phyloP scores from a whole-genome alignment of 2,113 vertebrate species.

The Embiotoca jacksoni region DNA sequence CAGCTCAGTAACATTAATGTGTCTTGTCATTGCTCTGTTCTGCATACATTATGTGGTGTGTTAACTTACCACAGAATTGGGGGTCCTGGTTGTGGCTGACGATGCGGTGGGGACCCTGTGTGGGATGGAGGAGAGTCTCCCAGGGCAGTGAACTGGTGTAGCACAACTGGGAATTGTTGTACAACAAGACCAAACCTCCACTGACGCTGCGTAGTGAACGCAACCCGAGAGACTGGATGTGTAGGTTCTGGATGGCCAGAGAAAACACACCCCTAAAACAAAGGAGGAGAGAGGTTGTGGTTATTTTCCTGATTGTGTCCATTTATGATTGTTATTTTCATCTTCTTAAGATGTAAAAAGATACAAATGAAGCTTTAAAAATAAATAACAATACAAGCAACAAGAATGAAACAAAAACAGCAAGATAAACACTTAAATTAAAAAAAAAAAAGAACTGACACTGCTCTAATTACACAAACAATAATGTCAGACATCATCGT shows the following conservation, averaged over 20 bases:
- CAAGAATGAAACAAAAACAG: background rate
- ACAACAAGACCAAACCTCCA: constrained; percentile 91
- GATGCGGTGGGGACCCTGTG: constrained; percentile 87
- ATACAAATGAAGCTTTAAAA: background rate
- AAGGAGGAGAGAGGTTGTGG: constrained; percentile 1
- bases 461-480: too few species aligned
- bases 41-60: background rate
- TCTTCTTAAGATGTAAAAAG: background rate
- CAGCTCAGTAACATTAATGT: too few species aligned
- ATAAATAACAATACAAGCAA: background rate
- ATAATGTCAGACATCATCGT: background rate
- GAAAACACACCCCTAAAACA: constrained; percentile 91
- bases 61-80: constrained; percentile 85
- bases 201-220: constrained; percentile 91
- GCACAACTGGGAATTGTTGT: constrained; percentile 91
- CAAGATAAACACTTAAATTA: too few species aligned
- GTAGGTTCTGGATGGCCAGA: constrained; percentile 88
- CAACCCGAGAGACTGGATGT: constrained; percentile 89
- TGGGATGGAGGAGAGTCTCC: constrained; percentile 87
- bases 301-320: background rate
- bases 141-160: constrained; percentile 90
- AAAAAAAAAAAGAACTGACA: too few species aligned
- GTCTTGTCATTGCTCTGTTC: background rate
- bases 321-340: too few species aligned
- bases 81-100: constrained; percentile 86